phyloP scores from a whole-genome alignment of 2,888 invertebrate genomes.

The Asteroscopus sphinx region DNA sequence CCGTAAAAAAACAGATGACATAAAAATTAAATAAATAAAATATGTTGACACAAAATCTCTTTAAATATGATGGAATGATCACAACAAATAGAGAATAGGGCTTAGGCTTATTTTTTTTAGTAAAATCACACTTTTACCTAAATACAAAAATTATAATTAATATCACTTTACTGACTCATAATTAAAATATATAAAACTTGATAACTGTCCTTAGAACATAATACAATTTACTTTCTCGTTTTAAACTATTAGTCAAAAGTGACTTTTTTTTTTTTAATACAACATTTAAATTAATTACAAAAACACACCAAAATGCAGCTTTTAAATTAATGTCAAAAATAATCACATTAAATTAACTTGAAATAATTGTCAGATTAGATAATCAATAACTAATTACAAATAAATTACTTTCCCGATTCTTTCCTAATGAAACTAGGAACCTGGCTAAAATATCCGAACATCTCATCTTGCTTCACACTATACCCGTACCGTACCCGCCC shows the following conservation, averaged over 20 bases:
- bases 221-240: no score
- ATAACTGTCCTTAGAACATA: no score
- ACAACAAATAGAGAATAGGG: conserved; percentile 5
- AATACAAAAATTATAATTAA: conserved; percentile 28
- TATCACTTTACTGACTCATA: conserved; percentile 36
- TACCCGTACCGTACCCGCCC: no score
- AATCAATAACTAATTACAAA: conserved; percentile 4
- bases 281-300: no score
- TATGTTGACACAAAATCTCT: neutral
- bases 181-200: conserved; percentile 9
- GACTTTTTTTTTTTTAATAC: no score
- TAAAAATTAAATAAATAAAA: conserved; percentile 7
- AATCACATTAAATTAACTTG: no score
- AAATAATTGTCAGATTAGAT: neutral
- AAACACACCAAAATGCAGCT: no score
- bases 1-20: neutral
- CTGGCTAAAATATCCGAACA: conserved; percentile 16
- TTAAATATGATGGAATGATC: conserved; percentile 5
- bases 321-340: no score
- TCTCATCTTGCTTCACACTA: neutral
- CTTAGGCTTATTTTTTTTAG: neutral
- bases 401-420: conserved; percentile 14
- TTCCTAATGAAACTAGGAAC: conserved; percentile 17
- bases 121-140: neutral
- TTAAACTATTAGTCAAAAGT: no score